Percentiles rank a stretch among this genome's conserved stretches.
phyloP scores from a whole-genome alignment of 2,888 invertebrate species.

The Hylaea fasciaria region DNA sequence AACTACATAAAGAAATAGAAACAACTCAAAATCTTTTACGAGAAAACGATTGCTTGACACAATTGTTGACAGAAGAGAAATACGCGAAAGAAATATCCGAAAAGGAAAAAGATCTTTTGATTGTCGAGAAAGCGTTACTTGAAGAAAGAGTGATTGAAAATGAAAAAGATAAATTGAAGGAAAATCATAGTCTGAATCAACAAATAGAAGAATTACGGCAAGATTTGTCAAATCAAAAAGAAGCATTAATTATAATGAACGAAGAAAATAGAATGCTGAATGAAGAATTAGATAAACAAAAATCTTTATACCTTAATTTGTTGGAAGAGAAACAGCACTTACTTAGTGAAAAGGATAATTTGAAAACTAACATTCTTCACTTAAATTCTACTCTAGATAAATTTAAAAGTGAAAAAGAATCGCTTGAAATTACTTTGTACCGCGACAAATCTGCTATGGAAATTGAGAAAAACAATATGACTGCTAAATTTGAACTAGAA shows the following conservation, averaged over 20 bases:
- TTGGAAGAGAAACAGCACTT: constrained; percentile 23
- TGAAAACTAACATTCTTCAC: constrained; percentile 4
- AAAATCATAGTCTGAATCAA: constrained; percentile 22
- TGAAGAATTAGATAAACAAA: constrained; percentile 19
- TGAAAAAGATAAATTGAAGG: constrained; percentile 22
- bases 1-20: constrained; percentile 42
- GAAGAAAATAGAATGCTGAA: constrained; percentile 21
- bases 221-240: constrained; percentile 12
- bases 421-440: constrained; percentile 2
- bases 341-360: constrained; percentile 9
- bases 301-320: constrained; percentile 20
- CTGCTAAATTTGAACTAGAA: neutral
- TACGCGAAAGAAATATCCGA: constrained; percentile 50
- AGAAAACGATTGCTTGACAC: constrained; percentile 55
- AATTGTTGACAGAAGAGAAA: constrained; percentile 57
- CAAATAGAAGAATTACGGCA: constrained; percentile 18
- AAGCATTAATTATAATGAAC: constrained; percentile 5
- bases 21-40: constrained; percentile 38
- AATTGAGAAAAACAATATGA: constrained; percentile 5
- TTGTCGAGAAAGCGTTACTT: constrained; percentile 43
- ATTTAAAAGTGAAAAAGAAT: neutral
- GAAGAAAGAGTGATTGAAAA: constrained; percentile 34
- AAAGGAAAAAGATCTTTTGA: constrained; percentile 50
- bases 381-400: neutral
- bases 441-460: neutral